phyloP scores from a whole-genome alignment of 2,888 invertebrate genomes.

The Plebejus anna region DNA sequence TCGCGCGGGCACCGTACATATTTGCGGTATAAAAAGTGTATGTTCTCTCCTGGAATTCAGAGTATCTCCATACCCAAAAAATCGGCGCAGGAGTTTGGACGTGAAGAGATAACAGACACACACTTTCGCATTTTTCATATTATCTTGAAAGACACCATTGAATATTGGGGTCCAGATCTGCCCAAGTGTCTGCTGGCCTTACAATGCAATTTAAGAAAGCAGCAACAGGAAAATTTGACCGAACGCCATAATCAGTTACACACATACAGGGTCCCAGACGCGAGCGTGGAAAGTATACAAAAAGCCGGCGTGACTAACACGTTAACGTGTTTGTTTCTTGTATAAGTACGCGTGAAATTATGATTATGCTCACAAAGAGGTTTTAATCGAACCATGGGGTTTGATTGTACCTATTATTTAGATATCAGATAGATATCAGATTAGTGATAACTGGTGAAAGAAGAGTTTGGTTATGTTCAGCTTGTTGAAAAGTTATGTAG shows the following conservation, averaged over 20 bases:
- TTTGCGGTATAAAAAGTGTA: no score
- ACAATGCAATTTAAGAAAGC: neutral
- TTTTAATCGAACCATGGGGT: conserved; percentile 40
- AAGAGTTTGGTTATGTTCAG: no score
- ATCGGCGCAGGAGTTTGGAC: no score
- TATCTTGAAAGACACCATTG: neutral
- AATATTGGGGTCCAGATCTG: neutral
- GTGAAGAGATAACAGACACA: no score
- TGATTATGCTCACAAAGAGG: conserved; percentile 65
- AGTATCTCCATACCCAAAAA: no score
- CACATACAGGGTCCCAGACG: conserved; percentile 40
- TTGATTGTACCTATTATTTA: conserved; percentile 33
- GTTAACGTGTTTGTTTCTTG: conserved; percentile 65
- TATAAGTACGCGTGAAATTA: conserved; percentile 72
- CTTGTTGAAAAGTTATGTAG: no score
- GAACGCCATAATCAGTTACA: neutral
- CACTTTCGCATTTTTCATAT: neutral
- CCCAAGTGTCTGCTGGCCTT: neutral
- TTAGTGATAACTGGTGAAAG: neutral
- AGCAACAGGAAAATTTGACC: neutral
- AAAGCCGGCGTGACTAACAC: conserved; percentile 67
- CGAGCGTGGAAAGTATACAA: conserved; percentile 50
- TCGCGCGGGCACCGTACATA: no score
- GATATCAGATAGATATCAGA: neutral
- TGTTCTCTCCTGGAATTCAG: no score